Evolutionary conservation across 2,113 vertebrate genomes (phyloP).

Genomic region (Pheucticus melanocephalus): DNA sequence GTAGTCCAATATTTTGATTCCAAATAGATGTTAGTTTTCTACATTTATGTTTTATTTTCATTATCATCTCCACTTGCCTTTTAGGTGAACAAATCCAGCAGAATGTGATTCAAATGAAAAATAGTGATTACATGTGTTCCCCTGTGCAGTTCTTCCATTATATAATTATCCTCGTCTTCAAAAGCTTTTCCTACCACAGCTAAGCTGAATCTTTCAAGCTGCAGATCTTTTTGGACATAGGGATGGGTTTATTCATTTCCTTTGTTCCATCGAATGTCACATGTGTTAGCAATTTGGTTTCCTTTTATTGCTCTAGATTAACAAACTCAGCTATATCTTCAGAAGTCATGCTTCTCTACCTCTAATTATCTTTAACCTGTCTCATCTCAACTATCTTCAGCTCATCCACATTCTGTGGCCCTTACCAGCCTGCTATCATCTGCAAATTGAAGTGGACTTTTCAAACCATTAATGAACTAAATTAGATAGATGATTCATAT

Average conservation of each 20-base stretch:
- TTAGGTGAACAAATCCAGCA: neutral
- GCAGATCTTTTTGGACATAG: neutral
- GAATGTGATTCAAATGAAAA: neutral
- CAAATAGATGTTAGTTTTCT: neutral
- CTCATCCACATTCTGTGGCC: neutral
- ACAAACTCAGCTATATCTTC: neutral
- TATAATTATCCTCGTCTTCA: neutral
- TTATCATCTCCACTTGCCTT: neutral
- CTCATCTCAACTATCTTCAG: neutral
- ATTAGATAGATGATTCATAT: neutral
- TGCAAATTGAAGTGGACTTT: conserved; percentile 4
- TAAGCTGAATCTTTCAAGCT: neutral
- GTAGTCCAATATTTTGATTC: neutral
- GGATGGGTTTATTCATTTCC: neutral
- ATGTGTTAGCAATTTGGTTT: neutral
- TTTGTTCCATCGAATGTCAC: neutral
- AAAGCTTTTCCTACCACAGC: neutral
- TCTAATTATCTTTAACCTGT: neutral
- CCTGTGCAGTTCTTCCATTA: neutral
- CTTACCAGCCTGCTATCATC: neutral
- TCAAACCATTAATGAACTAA: neutral
- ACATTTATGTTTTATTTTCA: neutral
- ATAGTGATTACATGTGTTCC: neutral
- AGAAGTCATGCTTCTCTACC: neutral
- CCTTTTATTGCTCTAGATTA: neutral